phyloP scores from a whole-genome alignment of 2,888 invertebrate genomes.

The Chaetoderma sp. region DNA sequence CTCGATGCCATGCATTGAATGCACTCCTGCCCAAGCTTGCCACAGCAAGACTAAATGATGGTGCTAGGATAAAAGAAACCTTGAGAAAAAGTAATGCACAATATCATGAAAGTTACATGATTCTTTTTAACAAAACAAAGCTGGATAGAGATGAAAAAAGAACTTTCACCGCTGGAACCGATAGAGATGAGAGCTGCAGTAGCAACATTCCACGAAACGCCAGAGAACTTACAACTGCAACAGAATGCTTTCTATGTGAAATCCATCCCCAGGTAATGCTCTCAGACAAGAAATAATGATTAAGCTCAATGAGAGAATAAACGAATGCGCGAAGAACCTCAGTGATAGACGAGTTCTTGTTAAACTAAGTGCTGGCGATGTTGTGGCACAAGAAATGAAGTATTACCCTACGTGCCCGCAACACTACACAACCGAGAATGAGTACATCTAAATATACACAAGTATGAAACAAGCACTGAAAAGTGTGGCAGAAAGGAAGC shows the following conservation, averaged over 20 bases:
- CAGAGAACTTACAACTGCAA: neutral
- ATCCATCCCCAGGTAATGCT: neutral
- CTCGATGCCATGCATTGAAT: no score
- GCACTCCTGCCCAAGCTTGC: conserved; percentile 27
- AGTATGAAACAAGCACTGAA: no score
- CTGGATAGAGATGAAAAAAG: no score
- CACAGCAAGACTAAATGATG: conserved; percentile 31
- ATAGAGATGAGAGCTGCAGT: neutral
- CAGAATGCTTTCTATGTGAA: neutral
- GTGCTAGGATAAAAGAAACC: conserved; percentile 35
- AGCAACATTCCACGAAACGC: neutral
- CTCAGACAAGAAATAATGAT: neutral
- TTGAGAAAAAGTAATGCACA: conserved; percentile 31
- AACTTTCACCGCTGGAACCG: no score
- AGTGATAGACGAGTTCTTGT: neutral
- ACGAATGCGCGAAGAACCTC: neutral
- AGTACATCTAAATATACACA: no score
- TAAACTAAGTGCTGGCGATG: neutral
- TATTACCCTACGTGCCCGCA: neutral
- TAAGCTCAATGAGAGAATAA: neutral
- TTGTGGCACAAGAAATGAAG: neutral
- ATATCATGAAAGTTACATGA: conserved; percentile 35
- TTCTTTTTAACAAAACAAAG: no score
- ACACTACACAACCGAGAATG: no score
- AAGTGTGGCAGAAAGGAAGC: neutral